Base-by-base conservation (phyloP, 2,888 invertebrate species). In the Capitulum mitella region DNA sequence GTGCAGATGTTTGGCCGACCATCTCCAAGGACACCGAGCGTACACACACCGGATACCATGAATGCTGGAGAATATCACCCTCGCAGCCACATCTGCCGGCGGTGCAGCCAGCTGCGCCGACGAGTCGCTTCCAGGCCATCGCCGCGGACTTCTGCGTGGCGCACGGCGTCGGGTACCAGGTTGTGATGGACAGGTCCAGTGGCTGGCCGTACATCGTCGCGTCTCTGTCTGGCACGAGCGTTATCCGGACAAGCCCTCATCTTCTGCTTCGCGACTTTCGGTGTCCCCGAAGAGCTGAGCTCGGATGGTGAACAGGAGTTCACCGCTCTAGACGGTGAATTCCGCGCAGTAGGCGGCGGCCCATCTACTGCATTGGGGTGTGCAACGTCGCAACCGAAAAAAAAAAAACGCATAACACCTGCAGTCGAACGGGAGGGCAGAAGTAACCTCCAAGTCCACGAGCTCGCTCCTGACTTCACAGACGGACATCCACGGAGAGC, bases 71-170 rank as follows among this genome's bases (percentile, higher is more conserved):
- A 64, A 79, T 79, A 77, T 77, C 79, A 48, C 77, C 79, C 34
- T 79, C 79, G 40, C 79, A 79, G 77, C 77, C 77, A 40, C 79
- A 37, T 64, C 77, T 79, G 79, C 79, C 64, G 26, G 77, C 64
- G 22, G 32, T 26, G 32, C 79, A 77, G 26, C 64, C 64, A 37
- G 6, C 2, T 26, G 79, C 77, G 14, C 79, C 79, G 34, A 37
- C 14, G 12, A 26, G 22, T 19, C 77, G 77, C 32, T 77, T 76
- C 54, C 77, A 79, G 64, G 76, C 77, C 58, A 79, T 76, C 58
- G 77, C 76, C 22, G 61, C 77, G 6, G 64, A 79, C 77, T 77
- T 77, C 32, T 70, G 74, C 48, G 58, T 58, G n/a, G 22, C n/a
- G 40, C 61, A 34, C 32, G 79, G 79, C 77, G 37, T 77, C 34